Evolutionary conservation across 2,888 invertebrate genomes (phyloP), one percentile per base, ranked within the genome.

Genomic region (Lathronympha strigana): DNA sequence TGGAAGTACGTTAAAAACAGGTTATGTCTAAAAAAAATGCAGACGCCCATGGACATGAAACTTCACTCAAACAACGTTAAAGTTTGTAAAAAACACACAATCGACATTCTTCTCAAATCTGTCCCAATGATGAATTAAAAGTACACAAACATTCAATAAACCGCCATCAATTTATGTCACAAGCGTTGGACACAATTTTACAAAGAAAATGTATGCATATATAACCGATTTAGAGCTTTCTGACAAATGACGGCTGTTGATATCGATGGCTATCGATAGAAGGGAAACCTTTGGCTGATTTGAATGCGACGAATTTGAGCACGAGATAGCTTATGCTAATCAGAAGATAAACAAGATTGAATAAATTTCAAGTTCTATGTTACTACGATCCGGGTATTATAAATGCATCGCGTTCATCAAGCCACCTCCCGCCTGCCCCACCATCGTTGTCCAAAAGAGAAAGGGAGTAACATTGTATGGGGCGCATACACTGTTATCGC

Each of bases 381-480:
- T 67, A 67, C 66, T 67, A 66, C 63, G 68, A 62, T 63, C 61
- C 58, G 67, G 63, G 67, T 66, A 64, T 68, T 67, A 66, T 66
- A 69, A 69, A 70, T 69, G 67, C 67, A 67, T 68, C 49, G 63
- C 55, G 55, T 67, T 63, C 66, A 50, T 47, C 64, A 64, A 36
- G 63, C 17, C 47, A 28, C 54, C 21, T 61, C 45, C 17, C 47
- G 13, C 11, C 19, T n/a, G n/a, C 23, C 47, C 57, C 33, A 9
- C 31, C 15, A 38, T 6, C 28, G 43, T 4, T 28, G 5, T 28
- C 21, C 19, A 57, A 57, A 45, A 57, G 57, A 57, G 57, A 57
- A 57, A 57, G 57, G 57, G 28, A 57, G 43, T 57, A 57, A 57
- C 19, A 57, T 19, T 45, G 31, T 57, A 28, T 21, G 19, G 45